phyloP scores from a whole-genome alignment of 1,140 invertebrate genomes.

The Sarcophaga bullata region DNA sequence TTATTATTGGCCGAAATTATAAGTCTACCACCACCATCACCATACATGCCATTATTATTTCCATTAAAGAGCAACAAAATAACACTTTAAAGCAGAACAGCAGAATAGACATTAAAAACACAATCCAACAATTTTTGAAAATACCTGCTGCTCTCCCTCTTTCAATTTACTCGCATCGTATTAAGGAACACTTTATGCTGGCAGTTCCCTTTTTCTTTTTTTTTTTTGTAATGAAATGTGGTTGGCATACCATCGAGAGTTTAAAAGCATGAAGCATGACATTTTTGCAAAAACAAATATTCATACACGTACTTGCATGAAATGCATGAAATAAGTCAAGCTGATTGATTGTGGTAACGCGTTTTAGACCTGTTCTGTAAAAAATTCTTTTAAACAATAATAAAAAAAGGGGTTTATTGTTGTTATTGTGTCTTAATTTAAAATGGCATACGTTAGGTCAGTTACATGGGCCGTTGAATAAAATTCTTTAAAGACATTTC shows the following conservation, averaged over 20 bases:
- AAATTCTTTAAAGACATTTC: too few relatives aligned
- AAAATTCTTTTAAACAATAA: too few relatives aligned
- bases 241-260: background rate
- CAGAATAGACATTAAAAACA: slow-evolving; percentile 14
- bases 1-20: slow-evolving; percentile 8
- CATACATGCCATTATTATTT: too few relatives aligned
- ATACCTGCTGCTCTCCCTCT: background rate
- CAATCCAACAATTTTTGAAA: background rate
- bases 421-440: background rate
- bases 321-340: slow-evolving; percentile 1
- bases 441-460: slow-evolving; percentile 35
- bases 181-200: background rate
- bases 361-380: background rate
- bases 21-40: background rate
- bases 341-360: slow-evolving; percentile 20
- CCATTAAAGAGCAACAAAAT: slow-evolving; percentile 10
- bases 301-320: too few relatives aligned
- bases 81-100: background rate
- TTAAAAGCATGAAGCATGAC: slow-evolving; percentile 18
- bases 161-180: background rate
- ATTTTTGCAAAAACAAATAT: slow-evolving; percentile 13
- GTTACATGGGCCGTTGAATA: background rate
- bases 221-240: background rate
- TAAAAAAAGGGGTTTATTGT: background rate
- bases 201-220: background rate